Base-by-base conservation (phyloP, 2,888 invertebrate species). In the Napeogenes inachia region DNA sequence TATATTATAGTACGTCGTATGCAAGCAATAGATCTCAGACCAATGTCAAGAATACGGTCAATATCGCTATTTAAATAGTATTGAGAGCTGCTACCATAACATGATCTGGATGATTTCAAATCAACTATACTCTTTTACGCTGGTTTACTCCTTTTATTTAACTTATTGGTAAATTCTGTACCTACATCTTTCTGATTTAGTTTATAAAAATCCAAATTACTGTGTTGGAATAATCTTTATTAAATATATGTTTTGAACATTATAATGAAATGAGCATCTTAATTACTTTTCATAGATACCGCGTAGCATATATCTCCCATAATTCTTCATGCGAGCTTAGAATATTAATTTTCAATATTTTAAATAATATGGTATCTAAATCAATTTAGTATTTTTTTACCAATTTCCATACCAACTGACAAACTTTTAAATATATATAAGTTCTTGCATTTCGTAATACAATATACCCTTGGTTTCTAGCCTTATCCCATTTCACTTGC, bases 61-160 rank as follows among this genome's bases (percentile, higher is more conserved):
- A 86, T 81, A 82, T 81, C 82, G 83, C 82, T 89, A 88, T 89
- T 85, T 90, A 90, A 88, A 82, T 89, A 87, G 83, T 82, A 68
- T 66, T 71, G 63, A 64, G 66, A 64, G 77, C 78, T 76, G 74
- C 78, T 59, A 55, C 65, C 68, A 75, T 78, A 81, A 80, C 78
- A 77, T 74, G 80, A 78, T 81, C 74, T 73, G 72, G 72, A 73
- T 74, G 69, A 74, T 77, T 80, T 77, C 72, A 77, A 75, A 75
- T 71, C 70, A 63, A 62, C 63, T 70, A 66, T 65, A 55, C 56
- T 38, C 56, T 57, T 45, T 59, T 62, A 50, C 59, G 57, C 61
- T 71, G 69, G 50, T 69, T 70, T 67, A 63, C 68, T 68, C 42
- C 0, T 42, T 69, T 68, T 63, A 59, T 53, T 57, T 63, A n/a